Conservation (phyloP, 1,140 invertebrate genomes). For the Nasonia giraulti region DNA sequence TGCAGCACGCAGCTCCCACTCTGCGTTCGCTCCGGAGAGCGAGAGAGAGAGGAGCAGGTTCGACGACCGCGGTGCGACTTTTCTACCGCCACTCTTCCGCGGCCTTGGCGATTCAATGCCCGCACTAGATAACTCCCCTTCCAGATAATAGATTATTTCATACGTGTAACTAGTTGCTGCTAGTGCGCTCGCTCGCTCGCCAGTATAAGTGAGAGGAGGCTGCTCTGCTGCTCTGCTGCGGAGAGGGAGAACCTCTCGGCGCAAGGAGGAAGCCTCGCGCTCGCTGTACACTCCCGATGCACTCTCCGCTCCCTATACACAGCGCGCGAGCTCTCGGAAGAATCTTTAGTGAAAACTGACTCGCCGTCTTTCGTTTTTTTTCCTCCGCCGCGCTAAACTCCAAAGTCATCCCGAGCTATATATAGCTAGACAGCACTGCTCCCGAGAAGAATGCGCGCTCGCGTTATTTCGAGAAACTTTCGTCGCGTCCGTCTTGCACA, state of each 20-base stretch:
- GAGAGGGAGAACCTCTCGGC: neutral
- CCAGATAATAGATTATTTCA: slow-evolving; percentile 73
- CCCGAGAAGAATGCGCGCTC: neutral
- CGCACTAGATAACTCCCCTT: slow-evolving; percentile 72
- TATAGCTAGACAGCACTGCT: no score
- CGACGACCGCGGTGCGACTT: slow-evolving; percentile 71
- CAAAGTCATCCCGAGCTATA: slow-evolving; percentile 16
- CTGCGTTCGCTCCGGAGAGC: neutral
- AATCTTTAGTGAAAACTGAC: slow-evolving; percentile 35
- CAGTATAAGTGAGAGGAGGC: slow-evolving; percentile 37
- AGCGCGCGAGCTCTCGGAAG: neutral
- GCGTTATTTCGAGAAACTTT: neutral
- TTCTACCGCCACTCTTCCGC: slow-evolving; percentile 64
- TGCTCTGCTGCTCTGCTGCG: neutral
- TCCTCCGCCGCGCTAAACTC: slow-evolving; percentile 3
- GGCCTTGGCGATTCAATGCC: slow-evolving; percentile 73
- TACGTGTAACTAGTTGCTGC: slow-evolving; percentile 69
- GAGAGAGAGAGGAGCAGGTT: slow-evolving; percentile 57
- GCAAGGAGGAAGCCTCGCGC: neutral
- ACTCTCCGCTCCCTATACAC: neutral
- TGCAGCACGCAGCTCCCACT: neutral
- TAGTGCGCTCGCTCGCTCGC: slow-evolving; percentile 46
- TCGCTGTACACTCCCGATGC: neutral
- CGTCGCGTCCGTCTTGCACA: no score
- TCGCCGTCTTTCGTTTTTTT: neutral